phyloP scores from a whole-genome alignment of 1,140 invertebrate species.

The Zophobas morio region DNA sequence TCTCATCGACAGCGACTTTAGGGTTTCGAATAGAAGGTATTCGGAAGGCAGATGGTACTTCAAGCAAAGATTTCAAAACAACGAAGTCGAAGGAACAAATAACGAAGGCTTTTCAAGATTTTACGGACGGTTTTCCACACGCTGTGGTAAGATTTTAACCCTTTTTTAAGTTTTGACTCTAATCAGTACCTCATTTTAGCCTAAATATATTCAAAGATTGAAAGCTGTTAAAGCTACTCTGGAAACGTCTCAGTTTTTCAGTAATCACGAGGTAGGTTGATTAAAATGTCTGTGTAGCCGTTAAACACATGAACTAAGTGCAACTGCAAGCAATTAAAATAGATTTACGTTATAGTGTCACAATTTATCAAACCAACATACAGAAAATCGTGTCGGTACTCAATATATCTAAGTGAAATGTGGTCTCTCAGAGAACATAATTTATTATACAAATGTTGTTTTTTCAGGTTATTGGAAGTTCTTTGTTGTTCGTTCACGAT shows the following conservation, averaged over 20 bases:
- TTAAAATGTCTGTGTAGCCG: too few relatives aligned
- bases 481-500: slow-evolving; percentile 96
- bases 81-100: slow-evolving; percentile 89
- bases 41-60: slow-evolving; percentile 88
- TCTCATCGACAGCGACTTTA: slow-evolving; percentile 94
- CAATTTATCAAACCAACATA: too few relatives aligned
- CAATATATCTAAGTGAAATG: too few relatives aligned
- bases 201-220: slow-evolving; percentile 87
- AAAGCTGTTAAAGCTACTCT: slow-evolving; percentile 87
- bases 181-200: slow-evolving; percentile 70
- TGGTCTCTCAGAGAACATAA: too few relatives aligned
- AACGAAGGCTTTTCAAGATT: slow-evolving; percentile 85
- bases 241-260: slow-evolving; percentile 89
- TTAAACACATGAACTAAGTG: too few relatives aligned
- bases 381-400: too few relatives aligned
- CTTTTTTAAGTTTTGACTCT: background rate
- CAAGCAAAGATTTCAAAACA: slow-evolving; percentile 97
- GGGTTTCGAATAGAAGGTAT: slow-evolving; percentile 98
- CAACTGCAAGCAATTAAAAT: too few relatives aligned
- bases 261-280: slow-evolving; percentile 82
- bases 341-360: too few relatives aligned
- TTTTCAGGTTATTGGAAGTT: slow-evolving; percentile 92
- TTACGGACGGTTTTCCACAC: slow-evolving; percentile 84
- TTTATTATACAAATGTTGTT: background rate
- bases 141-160: slow-evolving; percentile 77